Evolutionary conservation across 2,888 invertebrate species (phyloP), one percentile per base, ranked within the genome.

Genomic region (Strigamia maritima): DNA sequence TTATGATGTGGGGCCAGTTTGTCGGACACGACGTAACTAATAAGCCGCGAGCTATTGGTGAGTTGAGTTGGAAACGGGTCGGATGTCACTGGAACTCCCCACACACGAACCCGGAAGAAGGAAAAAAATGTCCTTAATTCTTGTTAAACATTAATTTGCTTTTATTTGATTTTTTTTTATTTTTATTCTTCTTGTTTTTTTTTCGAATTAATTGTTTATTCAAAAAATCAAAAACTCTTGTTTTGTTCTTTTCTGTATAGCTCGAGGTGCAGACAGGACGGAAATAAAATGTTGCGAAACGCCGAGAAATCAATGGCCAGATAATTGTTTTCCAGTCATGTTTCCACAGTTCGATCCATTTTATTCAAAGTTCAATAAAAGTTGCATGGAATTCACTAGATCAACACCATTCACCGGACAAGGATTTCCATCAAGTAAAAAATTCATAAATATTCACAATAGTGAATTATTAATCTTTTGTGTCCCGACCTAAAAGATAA

Each of bases 271-370:
- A n/a, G 49, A 79, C 26, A 70, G 44, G 14, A 35, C 74, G 38
- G 79, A 79, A 79, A 40, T 79, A 12, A 79, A 79, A 28, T 79
- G 79, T 35, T 79, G 79, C 40, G 79, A 79, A 74, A 28, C 40
- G 10, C 75, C 79, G 38, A 38, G 14, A 26, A 35, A 75, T 70
- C 79, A 79, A 49, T 28, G 79, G 31, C 79, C 79, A 26, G 74
- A 79, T 24, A 79, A 79, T 75, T 93, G 93, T 82, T 89, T 91
- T 80, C 90, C 92, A 0, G 91, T 93, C 76, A 79, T 85, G 0
- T 87, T 91, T 14, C 88, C 89, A 0, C 85, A 86, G 0, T 85
- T 89, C 0, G 93, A 93, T 84, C 85, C 87, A 0, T 88, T 89
- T 65, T 90, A 90, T 82, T 84, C 86, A 0, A 85, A 87, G 8